phyloP scores from a whole-genome alignment of 1,140 invertebrate species.

The Drosophila bocki region DNA sequence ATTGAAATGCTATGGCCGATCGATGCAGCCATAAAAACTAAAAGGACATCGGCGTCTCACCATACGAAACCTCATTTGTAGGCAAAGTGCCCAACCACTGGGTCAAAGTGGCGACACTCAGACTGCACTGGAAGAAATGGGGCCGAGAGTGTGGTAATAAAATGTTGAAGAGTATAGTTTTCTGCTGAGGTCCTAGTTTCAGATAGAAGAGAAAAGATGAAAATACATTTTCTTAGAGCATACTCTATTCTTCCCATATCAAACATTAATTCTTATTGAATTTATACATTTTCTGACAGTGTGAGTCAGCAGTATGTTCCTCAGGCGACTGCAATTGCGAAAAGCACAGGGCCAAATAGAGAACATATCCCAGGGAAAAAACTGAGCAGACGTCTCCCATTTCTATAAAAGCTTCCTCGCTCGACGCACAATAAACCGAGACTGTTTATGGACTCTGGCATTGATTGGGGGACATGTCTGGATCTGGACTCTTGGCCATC shows the following conservation, averaged over 20 bases:
- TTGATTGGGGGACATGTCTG: conserved; percentile 53
- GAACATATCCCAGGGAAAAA: conserved; percentile 18
- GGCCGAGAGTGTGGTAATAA: neutral
- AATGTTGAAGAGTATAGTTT: no score
- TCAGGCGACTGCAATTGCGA: conserved; percentile 45
- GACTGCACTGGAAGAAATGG: conserved; percentile 25
- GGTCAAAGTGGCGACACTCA: conserved; percentile 51
- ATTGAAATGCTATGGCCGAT: conserved; percentile 50
- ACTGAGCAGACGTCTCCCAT: conserved; percentile 30
- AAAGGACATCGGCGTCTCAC: conserved; percentile 49
- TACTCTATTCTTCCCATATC: neutral
- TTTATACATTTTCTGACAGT: conserved; percentile 3
- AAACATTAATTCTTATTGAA: neutral
- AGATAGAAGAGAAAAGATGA: neutral
- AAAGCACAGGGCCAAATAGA: conserved; percentile 21
- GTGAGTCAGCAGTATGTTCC: neutral
- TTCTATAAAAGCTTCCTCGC: conserved; percentile 52
- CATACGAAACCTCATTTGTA: conserved; percentile 54
- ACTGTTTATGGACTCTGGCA: conserved; percentile 63
- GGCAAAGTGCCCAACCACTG: conserved; percentile 60
- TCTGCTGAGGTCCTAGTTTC: neutral
- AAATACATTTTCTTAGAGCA: neutral
- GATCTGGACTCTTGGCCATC: conserved; percentile 26
- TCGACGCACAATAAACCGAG: conserved; percentile 56
- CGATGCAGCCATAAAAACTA: conserved; percentile 61